Conservation (phyloP, 2,113 vertebrate species). For the Carassius gibelio region DNA sequence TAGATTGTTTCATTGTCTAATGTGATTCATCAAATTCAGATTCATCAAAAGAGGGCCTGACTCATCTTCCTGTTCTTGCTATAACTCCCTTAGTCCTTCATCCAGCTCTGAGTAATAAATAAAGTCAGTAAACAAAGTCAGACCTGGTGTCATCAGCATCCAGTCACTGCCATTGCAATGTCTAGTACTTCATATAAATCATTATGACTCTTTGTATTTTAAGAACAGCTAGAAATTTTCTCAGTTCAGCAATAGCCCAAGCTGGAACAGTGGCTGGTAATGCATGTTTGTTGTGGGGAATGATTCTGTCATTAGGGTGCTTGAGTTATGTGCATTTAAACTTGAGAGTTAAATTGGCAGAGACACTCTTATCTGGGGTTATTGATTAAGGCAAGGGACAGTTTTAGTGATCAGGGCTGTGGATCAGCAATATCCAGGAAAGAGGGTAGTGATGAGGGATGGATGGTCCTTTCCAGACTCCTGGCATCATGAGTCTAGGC, state of each 20-base stretch:
- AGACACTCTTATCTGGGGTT: not conserved
- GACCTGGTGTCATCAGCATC: not conserved
- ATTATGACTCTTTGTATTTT: not conserved
- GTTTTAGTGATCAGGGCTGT: constrained; percentile 23
- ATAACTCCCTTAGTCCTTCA: not conserved
- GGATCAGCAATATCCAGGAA: constrained; percentile 6
- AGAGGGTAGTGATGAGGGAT: not conserved
- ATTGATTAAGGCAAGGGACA: constrained; percentile 33
- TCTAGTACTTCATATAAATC: not conserved
- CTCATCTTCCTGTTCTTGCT: not conserved
- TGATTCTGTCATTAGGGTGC: constrained; percentile 9
- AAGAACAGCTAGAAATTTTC: not conserved
- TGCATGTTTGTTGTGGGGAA: not conserved
- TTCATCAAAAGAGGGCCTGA: not conserved
- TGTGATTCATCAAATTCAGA: not conserved
- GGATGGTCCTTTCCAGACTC: not conserved
- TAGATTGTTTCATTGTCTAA: constrained; percentile 10
- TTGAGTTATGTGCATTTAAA: constrained; percentile 1
- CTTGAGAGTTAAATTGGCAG: constrained; percentile 2
- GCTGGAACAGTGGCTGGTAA: no score
- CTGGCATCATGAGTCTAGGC: not conserved
- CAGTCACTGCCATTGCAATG: not conserved
- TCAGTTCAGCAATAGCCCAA: not conserved
- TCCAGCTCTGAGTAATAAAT: not conserved
- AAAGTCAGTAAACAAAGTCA: not conserved